These are phyloP conservation scores for Platysternon megacephalum DNA, from an alignment of 2,113 vertebrate genomes.

Conservation along the genomic window DNA sequence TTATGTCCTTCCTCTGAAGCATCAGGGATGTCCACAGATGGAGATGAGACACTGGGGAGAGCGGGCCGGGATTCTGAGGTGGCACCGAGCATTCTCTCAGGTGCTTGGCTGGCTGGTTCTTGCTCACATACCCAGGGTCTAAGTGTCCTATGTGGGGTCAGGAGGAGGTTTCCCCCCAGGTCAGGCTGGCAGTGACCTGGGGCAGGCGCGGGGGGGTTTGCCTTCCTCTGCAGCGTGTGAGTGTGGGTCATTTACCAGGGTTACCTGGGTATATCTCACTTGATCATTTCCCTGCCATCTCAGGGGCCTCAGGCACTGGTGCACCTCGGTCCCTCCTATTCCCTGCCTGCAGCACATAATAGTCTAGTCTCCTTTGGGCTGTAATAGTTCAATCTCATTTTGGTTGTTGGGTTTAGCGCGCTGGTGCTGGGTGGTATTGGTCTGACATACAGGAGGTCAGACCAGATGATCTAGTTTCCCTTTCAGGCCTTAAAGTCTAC, in stretches of 20 bases:
- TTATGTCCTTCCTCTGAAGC: neutral
- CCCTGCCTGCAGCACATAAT: neutral
- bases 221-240: neutral
- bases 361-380: neutral
- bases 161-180: neutral
- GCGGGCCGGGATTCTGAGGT: neutral
- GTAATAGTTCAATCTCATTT: neutral
- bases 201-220: no score
- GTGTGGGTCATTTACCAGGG: neutral
- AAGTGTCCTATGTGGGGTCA: neutral
- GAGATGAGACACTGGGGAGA: neutral
- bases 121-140: neutral
- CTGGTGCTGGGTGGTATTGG: neutral
- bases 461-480: neutral
- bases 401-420: neutral
- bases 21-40: neutral
- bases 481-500: neutral
- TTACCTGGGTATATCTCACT: neutral
- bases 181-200: neutral
- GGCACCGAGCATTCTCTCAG: neutral
- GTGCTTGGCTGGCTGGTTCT: neutral
- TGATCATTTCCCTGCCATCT: neutral
- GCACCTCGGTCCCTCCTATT: neutral
- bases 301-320: neutral
- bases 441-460: neutral